phyloP scores from a whole-genome alignment of 2,888 invertebrate species.

The Caenorhabditis japonica region DNA sequence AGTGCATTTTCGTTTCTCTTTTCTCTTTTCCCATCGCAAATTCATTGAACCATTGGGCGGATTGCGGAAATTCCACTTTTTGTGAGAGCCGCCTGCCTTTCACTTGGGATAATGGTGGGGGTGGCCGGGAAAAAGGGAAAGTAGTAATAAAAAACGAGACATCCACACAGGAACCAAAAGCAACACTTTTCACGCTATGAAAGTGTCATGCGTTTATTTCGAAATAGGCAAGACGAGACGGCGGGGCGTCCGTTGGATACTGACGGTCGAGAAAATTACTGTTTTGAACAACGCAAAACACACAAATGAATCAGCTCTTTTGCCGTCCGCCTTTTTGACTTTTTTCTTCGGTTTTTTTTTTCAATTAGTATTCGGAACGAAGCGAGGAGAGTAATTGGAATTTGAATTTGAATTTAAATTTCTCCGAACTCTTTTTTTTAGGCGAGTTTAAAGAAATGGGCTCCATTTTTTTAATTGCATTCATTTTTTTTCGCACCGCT shows the following conservation, averaged over 20 bases:
- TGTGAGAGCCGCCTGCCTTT: too few relatives aligned
- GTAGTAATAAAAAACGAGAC: too few relatives aligned
- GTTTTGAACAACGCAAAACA: slow-evolving; percentile 21
- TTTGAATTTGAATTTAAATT: too few relatives aligned
- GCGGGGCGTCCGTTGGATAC: slow-evolving; percentile 4
- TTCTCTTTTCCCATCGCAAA: slow-evolving; percentile 8
- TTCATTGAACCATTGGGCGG: slow-evolving; percentile 46
- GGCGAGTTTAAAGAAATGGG: too few relatives aligned
- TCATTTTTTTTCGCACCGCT: too few relatives aligned
- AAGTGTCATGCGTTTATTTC: slow-evolving; percentile 9
- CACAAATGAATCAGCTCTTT: slow-evolving; percentile 39
- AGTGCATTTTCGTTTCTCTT: too few relatives aligned
- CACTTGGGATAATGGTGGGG: too few relatives aligned
- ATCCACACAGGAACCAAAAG: not conserved
- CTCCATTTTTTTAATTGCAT: too few relatives aligned
- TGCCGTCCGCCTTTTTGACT: slow-evolving; percentile 8
- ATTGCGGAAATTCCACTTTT: slow-evolving; percentile 23
- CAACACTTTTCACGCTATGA: not conserved
- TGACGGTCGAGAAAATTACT: slow-evolving; percentile 15
- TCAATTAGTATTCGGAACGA: slow-evolving; percentile 42
- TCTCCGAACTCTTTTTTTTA: slow-evolving; percentile 27
- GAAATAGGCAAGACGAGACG: slow-evolving; percentile 14
- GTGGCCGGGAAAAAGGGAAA: too few relatives aligned
- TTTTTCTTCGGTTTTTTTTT: slow-evolving; percentile 2
- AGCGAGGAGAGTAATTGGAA: slow-evolving; percentile 2